Evolutionary conservation across 2,888 invertebrate genomes (phyloP).

Genomic region (Andrena hattorfiana): DNA sequence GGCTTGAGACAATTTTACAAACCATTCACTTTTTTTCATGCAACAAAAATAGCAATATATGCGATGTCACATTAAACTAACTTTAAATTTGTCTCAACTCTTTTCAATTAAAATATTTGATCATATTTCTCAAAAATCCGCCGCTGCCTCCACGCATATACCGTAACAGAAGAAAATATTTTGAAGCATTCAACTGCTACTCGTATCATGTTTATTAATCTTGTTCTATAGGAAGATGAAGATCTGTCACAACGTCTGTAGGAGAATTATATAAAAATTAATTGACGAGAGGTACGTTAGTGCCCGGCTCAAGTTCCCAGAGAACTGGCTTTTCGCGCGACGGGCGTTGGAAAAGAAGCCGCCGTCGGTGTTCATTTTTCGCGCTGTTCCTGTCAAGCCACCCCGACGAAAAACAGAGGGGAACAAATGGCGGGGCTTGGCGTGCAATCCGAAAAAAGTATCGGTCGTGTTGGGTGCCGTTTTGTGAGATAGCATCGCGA

Average conservation of each 20-base stretch:
- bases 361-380: conserved; percentile 47
- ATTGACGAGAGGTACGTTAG: background rate
- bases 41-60: no score
- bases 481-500: conserved; percentile 60
- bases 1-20: no score
- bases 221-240: background rate
- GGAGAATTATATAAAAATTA: background rate
- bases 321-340: background rate
- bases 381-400: conserved; percentile 28
- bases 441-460: conserved; percentile 52
- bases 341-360: background rate
- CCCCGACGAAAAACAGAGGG: conserved; percentile 37
- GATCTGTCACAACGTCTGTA: background rate
- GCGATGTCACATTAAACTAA: no score
- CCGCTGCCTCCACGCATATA: no score
- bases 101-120: no score
- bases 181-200: no score
- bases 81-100: no score
- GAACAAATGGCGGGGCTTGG: conserved; percentile 34
- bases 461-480: conserved; percentile 49
- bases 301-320: background rate
- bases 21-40: no score
- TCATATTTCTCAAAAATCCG: no score
- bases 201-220: background rate
- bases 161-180: no score